These are phyloP conservation scores for Saccopteryx bilineata DNA, from an alignment of 2,113 vertebrate species.

Conservation along the genomic window DNA sequence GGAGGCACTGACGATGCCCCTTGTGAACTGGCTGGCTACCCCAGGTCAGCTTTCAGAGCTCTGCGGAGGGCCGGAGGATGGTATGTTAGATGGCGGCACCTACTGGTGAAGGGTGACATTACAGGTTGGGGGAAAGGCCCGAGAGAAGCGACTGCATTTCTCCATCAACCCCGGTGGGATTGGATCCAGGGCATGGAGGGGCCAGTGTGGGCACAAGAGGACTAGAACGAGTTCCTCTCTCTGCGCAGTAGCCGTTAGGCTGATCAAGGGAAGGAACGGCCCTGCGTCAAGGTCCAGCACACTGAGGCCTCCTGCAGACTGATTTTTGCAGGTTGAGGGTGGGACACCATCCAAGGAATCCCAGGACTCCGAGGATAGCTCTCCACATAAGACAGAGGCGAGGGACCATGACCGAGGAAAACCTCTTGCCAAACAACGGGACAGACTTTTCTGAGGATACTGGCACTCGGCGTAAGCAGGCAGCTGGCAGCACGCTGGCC, in stretches of 20 bases:
- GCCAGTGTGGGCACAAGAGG: background rate
- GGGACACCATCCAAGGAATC: background rate
- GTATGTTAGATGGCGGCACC: slow-evolving; percentile 80
- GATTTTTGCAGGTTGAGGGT: background rate
- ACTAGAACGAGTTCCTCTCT: background rate
- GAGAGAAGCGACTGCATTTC: background rate
- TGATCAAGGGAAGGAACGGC: background rate
- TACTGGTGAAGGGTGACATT: slow-evolving; percentile 69
- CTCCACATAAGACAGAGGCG: slow-evolving; percentile 10
- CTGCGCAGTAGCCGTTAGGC: background rate
- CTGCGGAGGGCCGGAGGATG: slow-evolving; percentile 57
- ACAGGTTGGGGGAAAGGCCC: background rate
- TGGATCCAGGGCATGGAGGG: background rate
- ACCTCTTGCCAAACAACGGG: background rate
- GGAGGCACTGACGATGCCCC: background rate
- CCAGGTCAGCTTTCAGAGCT: background rate
- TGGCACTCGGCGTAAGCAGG: background rate
- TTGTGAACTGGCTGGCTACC: background rate
- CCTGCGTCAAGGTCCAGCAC: background rate
- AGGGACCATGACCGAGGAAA: background rate
- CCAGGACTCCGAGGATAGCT: background rate
- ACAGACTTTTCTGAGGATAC: background rate
- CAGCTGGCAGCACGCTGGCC: background rate
- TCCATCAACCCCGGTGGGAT: background rate
- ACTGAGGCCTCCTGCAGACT: background rate